Conservation (phyloP, 2,888 invertebrate genomes). For the Chesias legatella region DNA sequence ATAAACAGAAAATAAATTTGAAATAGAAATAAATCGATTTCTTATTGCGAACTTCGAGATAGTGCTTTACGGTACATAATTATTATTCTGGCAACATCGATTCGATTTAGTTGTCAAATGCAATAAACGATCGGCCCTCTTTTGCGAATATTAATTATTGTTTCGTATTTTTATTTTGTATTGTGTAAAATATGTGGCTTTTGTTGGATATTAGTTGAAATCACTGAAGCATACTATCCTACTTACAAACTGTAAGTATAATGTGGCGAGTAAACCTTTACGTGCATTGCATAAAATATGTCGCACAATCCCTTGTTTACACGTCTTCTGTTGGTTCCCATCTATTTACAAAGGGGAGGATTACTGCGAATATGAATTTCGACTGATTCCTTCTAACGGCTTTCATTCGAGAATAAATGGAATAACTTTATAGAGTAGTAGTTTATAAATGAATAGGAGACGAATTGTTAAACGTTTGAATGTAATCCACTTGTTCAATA, state of each 20-base stretch:
- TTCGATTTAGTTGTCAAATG: conserved; percentile 43
- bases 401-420: neutral
- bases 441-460: conserved; percentile 10
- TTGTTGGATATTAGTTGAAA: conserved; percentile 51
- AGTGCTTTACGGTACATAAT: neutral
- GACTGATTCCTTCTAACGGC: conserved; percentile 4
- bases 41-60: too few relatives aligned
- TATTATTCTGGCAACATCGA: conserved; percentile 24
- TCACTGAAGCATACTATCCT: conserved; percentile 42
- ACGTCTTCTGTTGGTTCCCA: conserved; percentile 61
- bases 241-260: conserved; percentile 56
- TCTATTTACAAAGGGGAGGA: conserved; percentile 76
- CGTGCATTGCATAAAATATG: conserved; percentile 34
- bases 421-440: neutral
- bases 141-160: conserved; percentile 50
- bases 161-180: conserved; percentile 60
- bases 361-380: conserved; percentile 35
- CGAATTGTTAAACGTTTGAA: conserved; percentile 8
- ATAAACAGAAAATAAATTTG: too few relatives aligned
- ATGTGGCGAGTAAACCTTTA: conserved; percentile 11
- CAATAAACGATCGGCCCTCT: conserved; percentile 49
- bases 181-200: conserved; percentile 62
- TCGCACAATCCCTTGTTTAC: conserved; percentile 63
- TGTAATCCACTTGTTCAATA: conserved; percentile 38
- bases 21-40: too few relatives aligned